Evolutionary conservation across 35 echinoderm and acorn worm species (phyloP), one percentile per base, ranked within the genome.

Genomic region (Anneissia japonica): DNA sequence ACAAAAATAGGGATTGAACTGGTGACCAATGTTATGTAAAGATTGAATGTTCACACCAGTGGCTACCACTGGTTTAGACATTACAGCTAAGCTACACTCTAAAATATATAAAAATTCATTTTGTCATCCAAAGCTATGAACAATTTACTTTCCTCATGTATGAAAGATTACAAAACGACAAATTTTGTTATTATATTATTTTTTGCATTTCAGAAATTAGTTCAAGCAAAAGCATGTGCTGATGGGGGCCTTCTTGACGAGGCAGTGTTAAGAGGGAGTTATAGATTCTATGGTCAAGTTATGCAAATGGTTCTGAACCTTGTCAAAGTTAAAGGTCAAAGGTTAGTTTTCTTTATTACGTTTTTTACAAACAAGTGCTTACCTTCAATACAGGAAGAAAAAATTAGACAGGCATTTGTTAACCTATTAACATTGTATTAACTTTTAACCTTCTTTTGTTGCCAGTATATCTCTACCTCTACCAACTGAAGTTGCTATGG

Each of bases 161-260:
- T 10, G 33, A 11, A 81, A 11, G 38, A 29, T 4, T 13, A 35
- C 9, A 10, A 35, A 81, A 33, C 7, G 7, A 81, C 33, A 81
- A 35, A 4, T 39, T 33, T 11, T 11, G 6, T 39, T 10, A 81
- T 81, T 29, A 86, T 45, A 34, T 39, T 46, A 35, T 14, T 84
- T 7, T 80, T 34, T 0, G 33, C 14, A 79, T 73, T 16, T 83
- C 79, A 98, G 95, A 98, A 98, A 93, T 79, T 98, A 32, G 91
- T 94, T 23, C 90, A 90, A 34, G 88, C 95, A 51, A 98, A 98
- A 78, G 74, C 87, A n/a, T 98, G 95, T 87, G 91, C 91, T 31
- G 95, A 98, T 89, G 95, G 92, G n/a, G 95, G 95, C 12, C 89
- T 98, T 13, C 86, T 98, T 0, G 88, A 98, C 87, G 95, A 98